Percentiles rank a stretch among this genome's conserved stretches.
Evolutionary conservation across 2,797 vertebrate species (phyloP).

Genomic region (Acanthopagrus latus): DNA sequence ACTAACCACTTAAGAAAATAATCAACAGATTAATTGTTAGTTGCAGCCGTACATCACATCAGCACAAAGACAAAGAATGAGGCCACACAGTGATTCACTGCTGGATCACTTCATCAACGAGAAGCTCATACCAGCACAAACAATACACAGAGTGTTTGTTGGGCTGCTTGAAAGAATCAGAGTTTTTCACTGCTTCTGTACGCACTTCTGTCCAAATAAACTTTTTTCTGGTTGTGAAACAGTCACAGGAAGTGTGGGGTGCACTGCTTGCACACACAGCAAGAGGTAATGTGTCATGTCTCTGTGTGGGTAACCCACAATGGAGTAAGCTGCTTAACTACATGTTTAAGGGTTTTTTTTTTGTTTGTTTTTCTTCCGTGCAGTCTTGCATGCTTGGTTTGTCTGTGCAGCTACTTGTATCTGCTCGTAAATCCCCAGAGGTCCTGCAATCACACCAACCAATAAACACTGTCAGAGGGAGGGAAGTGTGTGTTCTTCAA

Average conservation of each 20-base stretch:
- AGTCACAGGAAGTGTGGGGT: constrained; percentile 61
- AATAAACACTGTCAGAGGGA: constrained; percentile 37
- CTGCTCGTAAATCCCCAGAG: constrained; percentile 48
- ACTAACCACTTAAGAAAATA: too few relatives aligned
- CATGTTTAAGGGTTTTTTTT: background rate
- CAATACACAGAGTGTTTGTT: constrained; percentile 14
- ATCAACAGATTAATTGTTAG: too few relatives aligned
- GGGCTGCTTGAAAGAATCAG: background rate
- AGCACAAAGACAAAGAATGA: constrained; percentile 27
- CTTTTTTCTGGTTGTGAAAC: constrained; percentile 48
- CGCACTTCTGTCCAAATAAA: constrained; percentile 5
- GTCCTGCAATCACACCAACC: constrained; percentile 48
- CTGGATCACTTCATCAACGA: constrained; percentile 46
- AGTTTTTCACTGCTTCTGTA: background rate
- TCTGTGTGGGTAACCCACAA: constrained; percentile 50
- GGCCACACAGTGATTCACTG: constrained; percentile 23
- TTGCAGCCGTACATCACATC: background rate
- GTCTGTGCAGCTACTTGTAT: constrained; percentile 35
- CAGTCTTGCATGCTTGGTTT: constrained; percentile 38
- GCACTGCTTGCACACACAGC: constrained; percentile 27
- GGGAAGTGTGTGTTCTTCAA: constrained; percentile 40
- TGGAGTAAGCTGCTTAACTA: constrained; percentile 50
- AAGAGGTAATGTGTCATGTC: constrained; percentile 49
- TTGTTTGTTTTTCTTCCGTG: background rate
- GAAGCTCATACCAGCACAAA: constrained; percentile 20